Evolutionary conservation across 2,113 vertebrate genomes (phyloP), one percentile per base, ranked within the genome.

Genomic region (Ctenodactylus gundi): DNA sequence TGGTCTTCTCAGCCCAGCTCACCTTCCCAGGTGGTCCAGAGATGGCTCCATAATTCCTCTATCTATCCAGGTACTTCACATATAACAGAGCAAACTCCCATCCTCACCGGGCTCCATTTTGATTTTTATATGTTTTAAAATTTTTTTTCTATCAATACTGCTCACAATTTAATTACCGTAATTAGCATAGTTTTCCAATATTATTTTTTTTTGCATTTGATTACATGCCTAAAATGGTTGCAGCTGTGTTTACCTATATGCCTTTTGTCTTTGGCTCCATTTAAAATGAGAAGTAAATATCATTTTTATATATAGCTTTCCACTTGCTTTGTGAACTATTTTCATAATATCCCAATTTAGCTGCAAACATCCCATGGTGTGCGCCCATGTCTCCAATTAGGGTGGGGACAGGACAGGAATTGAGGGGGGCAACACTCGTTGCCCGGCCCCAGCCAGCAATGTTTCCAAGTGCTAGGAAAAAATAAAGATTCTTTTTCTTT

Each of bases 191-290:
- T 98, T 98, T 98, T 98, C 98, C 98, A 98, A 98, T 98, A 98
- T 98, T 98, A 98, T 98, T 98, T 98, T 97, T 98, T 98, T 98
- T 97, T 98, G 97, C 94, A 87, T 98, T 97, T 98, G 98, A 98
- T 98, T 98, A 98, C 97, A 98, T 91, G 98, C 97, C 97, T 98
- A 98, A 98, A 97, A 98, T 96, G 96, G 98, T 97, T 98, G 98
- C 98, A 98, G 98, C 98, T 98, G 98, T 98, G 98, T 98, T 98
- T 98, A 98, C 98, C 98, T 98, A 98, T 98, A 97, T 96, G 96
- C 93, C 98, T 98, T 98, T 98, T 98, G 98, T 98, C 97, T 98
- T 83, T 62, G 91, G 91, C 98, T 98, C 98, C 98, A 98, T 98
- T 96, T 97, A 97, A 98, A 98, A 98, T 96, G 97, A 98, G 98